Evolutionary conservation across 2,888 invertebrate genomes (phyloP).

Genomic region (Criorhina ranunculi): DNA sequence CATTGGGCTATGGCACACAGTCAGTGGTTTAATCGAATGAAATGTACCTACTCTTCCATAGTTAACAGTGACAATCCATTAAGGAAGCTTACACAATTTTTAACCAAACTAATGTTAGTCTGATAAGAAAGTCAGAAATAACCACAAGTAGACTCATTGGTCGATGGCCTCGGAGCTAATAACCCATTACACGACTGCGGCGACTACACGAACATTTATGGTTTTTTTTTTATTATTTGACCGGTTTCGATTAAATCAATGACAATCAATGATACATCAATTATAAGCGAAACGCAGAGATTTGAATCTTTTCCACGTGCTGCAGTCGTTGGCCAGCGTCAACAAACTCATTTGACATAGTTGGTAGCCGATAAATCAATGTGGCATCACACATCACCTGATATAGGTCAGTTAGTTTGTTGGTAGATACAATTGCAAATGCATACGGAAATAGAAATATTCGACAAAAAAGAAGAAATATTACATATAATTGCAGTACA

Average conservation of each 20-base stretch:
- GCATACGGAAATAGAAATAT: constrained; percentile 32
- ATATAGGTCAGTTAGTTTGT: constrained; percentile 44
- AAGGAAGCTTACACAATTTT: background rate
- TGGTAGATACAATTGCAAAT: constrained; percentile 16
- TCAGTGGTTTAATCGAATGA: constrained; percentile 4
- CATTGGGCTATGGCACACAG: too few species aligned
- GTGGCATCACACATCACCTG: constrained; percentile 56
- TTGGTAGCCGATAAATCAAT: constrained; percentile 67
- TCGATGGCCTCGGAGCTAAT: constrained; percentile 19
- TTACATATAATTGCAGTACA: constrained; percentile 18
- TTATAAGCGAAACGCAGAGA: constrained; percentile 36
- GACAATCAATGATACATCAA: constrained; percentile 71
- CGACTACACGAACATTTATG: constrained; percentile 1
- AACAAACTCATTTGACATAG: constrained; percentile 56
- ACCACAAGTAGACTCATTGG: background rate
- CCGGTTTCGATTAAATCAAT: constrained; percentile 30
- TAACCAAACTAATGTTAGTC: background rate
- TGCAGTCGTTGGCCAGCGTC: constrained; percentile 62
- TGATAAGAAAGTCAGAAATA: constrained; percentile 22
- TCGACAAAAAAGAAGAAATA: constrained; percentile 1
- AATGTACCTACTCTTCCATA: background rate
- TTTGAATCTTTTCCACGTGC: constrained; percentile 62
- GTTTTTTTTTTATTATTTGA: background rate
- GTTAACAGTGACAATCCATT: too few species aligned
- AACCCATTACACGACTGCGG: constrained; percentile 6